Evolutionary conservation across 2,797 vertebrate genomes (phyloP).

Genomic region (Urosaurus nigricauda): DNA sequence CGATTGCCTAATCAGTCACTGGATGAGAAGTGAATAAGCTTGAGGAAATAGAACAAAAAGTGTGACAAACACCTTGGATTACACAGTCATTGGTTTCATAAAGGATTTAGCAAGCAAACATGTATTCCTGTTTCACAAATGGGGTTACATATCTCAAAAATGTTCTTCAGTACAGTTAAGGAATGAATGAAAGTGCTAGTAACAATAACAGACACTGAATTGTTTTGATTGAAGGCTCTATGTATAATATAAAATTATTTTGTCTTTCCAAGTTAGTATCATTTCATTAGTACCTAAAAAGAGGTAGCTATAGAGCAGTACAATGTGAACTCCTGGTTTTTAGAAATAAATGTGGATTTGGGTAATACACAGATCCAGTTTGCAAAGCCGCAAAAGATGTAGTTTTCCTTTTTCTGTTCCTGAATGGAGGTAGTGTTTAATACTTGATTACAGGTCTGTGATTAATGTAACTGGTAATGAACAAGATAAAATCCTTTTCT

Average conservation of each 20-base stretch:
- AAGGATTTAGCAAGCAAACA: not conserved
- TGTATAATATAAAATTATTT: not conserved
- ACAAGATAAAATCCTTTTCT: too few relatives aligned
- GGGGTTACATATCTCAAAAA: not conserved
- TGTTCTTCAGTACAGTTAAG: not conserved
- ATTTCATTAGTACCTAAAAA: not conserved
- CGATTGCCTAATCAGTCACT: not conserved
- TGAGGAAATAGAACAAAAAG: not conserved
- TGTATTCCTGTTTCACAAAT: not conserved
- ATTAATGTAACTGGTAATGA: too few relatives aligned
- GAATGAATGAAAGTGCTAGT: not conserved
- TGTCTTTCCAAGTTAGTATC: not conserved
- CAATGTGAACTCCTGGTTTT: conserved; percentile 32
- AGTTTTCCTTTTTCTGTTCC: conserved; percentile 23
- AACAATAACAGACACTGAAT: not conserved
- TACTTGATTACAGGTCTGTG: too few relatives aligned
- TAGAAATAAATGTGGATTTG: not conserved
- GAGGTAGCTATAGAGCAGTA: conserved; percentile 35
- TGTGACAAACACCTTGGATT: not conserved
- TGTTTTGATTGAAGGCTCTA: not conserved
- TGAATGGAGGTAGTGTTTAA: too few relatives aligned
- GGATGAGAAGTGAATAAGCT: not conserved
- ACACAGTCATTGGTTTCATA: not conserved
- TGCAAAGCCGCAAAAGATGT: conserved; percentile 38
- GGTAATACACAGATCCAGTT: conserved; percentile 23